These are phyloP conservation scores for Urechis unicinctus DNA, from an alignment of 2,888 invertebrate genomes.

Conservation along the genomic window DNA sequence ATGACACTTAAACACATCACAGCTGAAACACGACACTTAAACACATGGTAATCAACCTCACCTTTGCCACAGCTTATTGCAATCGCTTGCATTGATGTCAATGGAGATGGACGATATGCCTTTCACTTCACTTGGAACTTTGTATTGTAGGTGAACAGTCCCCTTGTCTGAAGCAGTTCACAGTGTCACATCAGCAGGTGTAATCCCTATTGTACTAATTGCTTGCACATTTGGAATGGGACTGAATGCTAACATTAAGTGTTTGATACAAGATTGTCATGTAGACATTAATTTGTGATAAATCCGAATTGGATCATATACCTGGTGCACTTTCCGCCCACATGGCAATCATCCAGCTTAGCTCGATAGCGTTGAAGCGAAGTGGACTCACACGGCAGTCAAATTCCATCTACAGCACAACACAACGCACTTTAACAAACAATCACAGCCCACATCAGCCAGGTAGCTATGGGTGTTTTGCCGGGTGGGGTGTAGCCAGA, in stretches of 20 bases:
- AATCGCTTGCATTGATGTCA: not conserved
- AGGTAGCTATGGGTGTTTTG: too few relatives aligned
- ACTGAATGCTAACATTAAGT: too few relatives aligned
- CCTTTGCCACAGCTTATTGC: not conserved
- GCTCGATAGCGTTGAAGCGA: constrained; percentile 27
- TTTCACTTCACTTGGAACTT: not conserved
- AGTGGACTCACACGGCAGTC: constrained; percentile 32
- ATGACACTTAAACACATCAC: too few relatives aligned
- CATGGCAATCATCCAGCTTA: constrained; percentile 37
- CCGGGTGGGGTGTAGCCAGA: too few relatives aligned
- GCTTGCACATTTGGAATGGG: too few relatives aligned
- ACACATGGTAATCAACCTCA: not conserved
- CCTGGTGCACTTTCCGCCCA: constrained; percentile 31
- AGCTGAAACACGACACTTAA: not conserved
- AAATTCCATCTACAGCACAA: constrained; percentile 30
- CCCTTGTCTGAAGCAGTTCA: too few relatives aligned
- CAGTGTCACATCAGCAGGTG: too few relatives aligned
- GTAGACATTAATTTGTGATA: not conserved
- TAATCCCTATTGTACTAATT: too few relatives aligned
- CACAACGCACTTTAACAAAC: not conserved
- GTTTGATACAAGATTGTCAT: too few relatives aligned
- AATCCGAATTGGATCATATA: not conserved
- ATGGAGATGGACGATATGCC: not conserved
- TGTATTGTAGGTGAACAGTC: not conserved
- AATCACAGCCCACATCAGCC: not conserved